These are phyloP conservation scores for Cossypha caffra DNA, from an alignment of 2,797 vertebrate species.

Conservation along the genomic window DNA sequence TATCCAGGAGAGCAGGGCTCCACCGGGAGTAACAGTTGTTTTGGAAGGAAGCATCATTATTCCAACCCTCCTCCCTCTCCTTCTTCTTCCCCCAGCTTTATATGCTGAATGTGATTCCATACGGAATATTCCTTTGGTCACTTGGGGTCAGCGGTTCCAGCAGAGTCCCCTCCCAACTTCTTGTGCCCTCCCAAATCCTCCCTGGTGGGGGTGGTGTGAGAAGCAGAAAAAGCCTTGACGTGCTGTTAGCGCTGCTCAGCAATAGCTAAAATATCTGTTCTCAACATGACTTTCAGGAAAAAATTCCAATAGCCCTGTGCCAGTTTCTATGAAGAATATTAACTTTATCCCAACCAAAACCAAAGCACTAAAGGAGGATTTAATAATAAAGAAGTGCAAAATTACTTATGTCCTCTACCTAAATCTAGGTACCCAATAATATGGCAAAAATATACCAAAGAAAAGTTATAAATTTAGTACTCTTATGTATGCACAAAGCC, in stretches of 20 bases:
- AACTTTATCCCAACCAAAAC: not conserved
- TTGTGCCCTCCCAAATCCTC: not conserved
- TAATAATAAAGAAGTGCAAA: not conserved
- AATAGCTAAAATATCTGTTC: not conserved
- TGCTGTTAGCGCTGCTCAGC: not conserved
- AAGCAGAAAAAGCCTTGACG: not conserved
- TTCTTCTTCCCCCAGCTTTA: not conserved
- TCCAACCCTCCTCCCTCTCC: too few relatives aligned
- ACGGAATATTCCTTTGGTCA: not conserved
- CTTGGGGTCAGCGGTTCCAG: not conserved
- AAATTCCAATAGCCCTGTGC: not conserved
- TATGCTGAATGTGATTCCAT: fast-evolving
- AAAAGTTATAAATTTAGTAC: not conserved
- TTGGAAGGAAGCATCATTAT: not conserved
- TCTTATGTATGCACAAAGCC: not conserved
- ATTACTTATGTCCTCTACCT: not conserved
- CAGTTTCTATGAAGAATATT: too few relatives aligned
- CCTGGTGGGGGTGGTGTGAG: not conserved
- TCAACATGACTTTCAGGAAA: not conserved
- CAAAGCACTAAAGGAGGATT: not conserved
- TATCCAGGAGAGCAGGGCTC: not conserved
- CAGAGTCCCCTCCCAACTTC: not conserved
- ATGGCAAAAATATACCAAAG: fast-evolving
- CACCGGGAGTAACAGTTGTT: not conserved
- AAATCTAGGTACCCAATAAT: not conserved